Evolutionary conservation across 2,113 vertebrate genomes (phyloP).

Genomic region (Naja naja): DNA sequence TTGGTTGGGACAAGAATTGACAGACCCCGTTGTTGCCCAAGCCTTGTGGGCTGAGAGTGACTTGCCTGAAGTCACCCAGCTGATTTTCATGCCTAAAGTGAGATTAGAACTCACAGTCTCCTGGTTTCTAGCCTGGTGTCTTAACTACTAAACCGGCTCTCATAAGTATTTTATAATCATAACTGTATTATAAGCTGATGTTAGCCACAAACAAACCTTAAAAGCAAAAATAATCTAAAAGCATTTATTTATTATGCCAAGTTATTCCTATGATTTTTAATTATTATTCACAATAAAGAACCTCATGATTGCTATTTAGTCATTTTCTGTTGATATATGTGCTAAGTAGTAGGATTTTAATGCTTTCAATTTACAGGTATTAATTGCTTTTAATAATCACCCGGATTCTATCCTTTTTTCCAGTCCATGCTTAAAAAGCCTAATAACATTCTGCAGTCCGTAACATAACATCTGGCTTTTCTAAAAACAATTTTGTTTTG

Average conservation of each 20-base stretch:
- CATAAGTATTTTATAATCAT: not conserved
- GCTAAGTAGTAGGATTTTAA: conserved; percentile 25
- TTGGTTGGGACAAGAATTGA: not conserved
- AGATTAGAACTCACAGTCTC: not conserved
- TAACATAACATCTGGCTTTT: conserved; percentile 50
- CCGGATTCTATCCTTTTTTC: conserved; percentile 41
- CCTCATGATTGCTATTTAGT: not conserved
- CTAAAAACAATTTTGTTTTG: conserved; percentile 49
- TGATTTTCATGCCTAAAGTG: not conserved
- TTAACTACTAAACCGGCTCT: not conserved
- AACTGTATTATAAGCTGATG: not conserved
- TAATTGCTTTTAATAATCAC: conserved; percentile 36
- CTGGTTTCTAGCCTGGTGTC: not conserved
- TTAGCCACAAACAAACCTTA: not conserved
- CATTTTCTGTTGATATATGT: conserved; percentile 2
- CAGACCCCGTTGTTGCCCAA: not conserved
- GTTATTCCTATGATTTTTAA: not conserved
- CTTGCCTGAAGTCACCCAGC: not conserved
- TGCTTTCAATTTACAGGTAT: conserved; percentile 28
- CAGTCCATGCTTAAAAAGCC: conserved; percentile 11
- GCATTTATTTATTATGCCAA: not conserved
- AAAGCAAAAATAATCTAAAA: not conserved
- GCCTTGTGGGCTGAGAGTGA: not conserved
- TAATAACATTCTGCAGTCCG: conserved; percentile 32
- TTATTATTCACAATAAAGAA: not conserved